Evolutionary conservation across 1,140 invertebrate species (phyloP).

Genomic region (Ceratosolen fusciceps): DNA sequence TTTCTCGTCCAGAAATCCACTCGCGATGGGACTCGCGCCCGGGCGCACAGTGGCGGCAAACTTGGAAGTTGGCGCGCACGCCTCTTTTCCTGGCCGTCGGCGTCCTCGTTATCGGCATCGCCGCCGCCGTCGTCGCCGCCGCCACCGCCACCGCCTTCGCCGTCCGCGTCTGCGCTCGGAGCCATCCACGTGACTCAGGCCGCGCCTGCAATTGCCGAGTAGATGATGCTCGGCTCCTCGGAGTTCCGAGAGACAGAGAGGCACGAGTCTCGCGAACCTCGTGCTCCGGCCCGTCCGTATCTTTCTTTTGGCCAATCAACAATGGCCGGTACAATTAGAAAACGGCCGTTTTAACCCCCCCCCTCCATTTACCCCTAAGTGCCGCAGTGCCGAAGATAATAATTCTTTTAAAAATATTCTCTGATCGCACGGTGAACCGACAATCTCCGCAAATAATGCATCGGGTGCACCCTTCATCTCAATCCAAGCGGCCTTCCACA

Average conservation of each 20-base stretch:
- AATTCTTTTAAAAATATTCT: too few relatives aligned
- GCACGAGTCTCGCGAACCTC: neutral
- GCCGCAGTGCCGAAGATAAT: too few relatives aligned
- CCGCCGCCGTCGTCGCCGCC: neutral
- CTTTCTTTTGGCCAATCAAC: too few relatives aligned
- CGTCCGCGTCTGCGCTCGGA: neutral
- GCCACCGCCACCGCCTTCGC: neutral
- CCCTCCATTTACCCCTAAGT: too few relatives aligned
- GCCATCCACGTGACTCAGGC: neutral
- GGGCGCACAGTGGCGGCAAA: neutral
- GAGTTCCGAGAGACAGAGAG: neutral
- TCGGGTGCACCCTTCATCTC: too few relatives aligned
- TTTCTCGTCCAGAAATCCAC: neutral
- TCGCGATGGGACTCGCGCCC: neutral
- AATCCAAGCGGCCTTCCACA: too few relatives aligned
- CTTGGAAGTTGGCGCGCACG: constrained; percentile 19
- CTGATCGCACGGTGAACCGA: too few relatives aligned
- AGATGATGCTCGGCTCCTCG: neutral
- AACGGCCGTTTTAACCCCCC: too few relatives aligned
- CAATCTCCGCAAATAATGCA: too few relatives aligned
- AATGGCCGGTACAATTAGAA: too few relatives aligned
- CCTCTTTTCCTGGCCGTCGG: neutral
- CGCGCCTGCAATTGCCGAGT: neutral
- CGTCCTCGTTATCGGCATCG: neutral
- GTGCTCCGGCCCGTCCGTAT: too few relatives aligned